phyloP scores from a whole-genome alignment of 1,140 invertebrate species.

The Wiebesia pumilae region DNA sequence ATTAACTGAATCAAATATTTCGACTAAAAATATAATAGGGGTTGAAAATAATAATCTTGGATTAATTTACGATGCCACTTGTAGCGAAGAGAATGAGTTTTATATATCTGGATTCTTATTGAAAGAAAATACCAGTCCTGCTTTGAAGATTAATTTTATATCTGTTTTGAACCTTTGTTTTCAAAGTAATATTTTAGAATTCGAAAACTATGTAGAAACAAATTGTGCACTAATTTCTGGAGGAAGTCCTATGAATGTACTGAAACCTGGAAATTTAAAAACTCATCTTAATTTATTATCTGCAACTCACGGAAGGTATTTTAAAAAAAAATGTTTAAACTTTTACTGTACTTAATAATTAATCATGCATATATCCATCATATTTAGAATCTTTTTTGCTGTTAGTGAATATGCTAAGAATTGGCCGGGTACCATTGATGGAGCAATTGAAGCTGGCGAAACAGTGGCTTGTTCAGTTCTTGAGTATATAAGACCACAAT shows the following conservation, averaged over 20 bases:
- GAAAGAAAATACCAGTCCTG: not conserved
- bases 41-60: conserved; percentile 47
- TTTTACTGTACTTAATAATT: not conserved
- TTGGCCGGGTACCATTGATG: conserved; percentile 60
- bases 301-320: conserved; percentile 51
- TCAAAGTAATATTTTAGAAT: not conserved
- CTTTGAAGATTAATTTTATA: conserved; percentile 35
- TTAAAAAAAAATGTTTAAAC: not conserved
- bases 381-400: conserved; percentile 60
- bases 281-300: conserved; percentile 53
- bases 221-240: not conserved
- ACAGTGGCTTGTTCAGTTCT: conserved; percentile 21
- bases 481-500: conserved; percentile 34
- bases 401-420: conserved; percentile 61
- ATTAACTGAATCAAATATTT: not conserved
- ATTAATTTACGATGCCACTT: conserved; percentile 56
- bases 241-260: conserved; percentile 55
- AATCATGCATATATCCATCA: not conserved
- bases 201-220: conserved; percentile 17
- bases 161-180: conserved; percentile 51
- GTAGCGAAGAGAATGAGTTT: not conserved
- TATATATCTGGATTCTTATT: conserved; percentile 58
- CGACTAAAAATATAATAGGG: conserved; percentile 49
- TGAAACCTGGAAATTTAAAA: conserved; percentile 55
- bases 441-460: conserved; percentile 45